These are phyloP conservation scores for Hafferia zeledoni DNA, from an alignment of 2,797 vertebrate genomes.

Conservation along the genomic window DNA sequence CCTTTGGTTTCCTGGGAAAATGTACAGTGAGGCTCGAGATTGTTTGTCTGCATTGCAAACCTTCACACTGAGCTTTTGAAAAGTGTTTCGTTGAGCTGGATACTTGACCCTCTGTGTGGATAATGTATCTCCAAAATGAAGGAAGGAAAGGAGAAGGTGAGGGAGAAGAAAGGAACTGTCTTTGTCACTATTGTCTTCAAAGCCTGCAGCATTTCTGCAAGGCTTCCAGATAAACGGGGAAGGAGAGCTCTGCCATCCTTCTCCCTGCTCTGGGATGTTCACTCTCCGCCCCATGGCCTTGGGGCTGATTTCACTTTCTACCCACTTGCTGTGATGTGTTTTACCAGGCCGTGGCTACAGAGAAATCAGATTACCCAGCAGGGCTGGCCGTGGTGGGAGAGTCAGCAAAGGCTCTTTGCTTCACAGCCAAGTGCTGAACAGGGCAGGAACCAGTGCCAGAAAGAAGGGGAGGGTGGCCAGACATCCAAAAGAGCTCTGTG, in stretches of 20 bases:
- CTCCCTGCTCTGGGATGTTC: accelerated
- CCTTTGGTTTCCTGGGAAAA: conserved; percentile 12
- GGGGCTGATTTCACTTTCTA: background rate
- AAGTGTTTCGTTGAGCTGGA: conserved; percentile 33
- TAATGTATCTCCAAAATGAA: conserved; percentile 25
- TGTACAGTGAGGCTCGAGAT: background rate
- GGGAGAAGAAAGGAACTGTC: conserved; percentile 1
- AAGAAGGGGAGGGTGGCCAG: background rate
- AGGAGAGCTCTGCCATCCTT: conserved; percentile 17
- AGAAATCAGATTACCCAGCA: conserved; percentile 20
- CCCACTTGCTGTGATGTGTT: background rate
- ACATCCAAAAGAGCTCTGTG: background rate
- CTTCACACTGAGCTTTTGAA: conserved; percentile 7
- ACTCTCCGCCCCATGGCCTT: background rate
- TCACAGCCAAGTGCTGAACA: background rate
- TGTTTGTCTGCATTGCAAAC: conserved; percentile 31
- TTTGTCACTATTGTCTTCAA: conserved; percentile 12
- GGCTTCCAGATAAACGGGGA: background rate
- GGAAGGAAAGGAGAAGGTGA: conserved; percentile 18
- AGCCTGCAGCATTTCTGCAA: background rate
- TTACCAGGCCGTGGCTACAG: background rate
- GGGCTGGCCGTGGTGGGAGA: background rate
- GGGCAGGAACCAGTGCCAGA: background rate
- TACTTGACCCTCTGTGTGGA: conserved; percentile 18
- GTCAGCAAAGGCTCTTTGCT: background rate